Evolutionary conservation across 23 tunicate species (phyloP).

Genomic region (Trididemnum clinides): DNA sequence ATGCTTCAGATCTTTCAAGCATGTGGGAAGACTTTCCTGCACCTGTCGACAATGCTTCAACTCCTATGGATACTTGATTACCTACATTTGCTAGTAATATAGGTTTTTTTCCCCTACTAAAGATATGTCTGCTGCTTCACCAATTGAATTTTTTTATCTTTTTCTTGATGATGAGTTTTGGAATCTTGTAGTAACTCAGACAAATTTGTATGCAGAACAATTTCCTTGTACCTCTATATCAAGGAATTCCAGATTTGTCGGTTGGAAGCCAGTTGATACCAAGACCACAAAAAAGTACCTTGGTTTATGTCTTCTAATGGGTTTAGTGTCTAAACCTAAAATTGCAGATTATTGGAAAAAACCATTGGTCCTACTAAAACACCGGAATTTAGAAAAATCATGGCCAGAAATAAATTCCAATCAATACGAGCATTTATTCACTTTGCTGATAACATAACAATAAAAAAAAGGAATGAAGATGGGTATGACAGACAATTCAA

Average conservation of each 20-base stretch:
- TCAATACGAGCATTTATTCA: constrained; percentile 26
- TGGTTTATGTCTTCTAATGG: constrained; percentile 33
- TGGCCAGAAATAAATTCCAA: constrained; percentile 18
- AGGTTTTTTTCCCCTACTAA: constrained; percentile 25
- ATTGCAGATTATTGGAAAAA: constrained; percentile 25
- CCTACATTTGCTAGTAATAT: constrained; percentile 22
- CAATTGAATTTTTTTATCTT: constrained; percentile 5
- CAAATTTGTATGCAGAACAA: constrained; percentile 35
- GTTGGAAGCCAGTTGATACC: constrained; percentile 23
- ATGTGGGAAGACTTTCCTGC: constrained; percentile 34
- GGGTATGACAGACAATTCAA: constrained; percentile 37
- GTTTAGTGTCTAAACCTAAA: constrained; percentile 24
- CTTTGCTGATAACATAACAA: constrained; percentile 31
- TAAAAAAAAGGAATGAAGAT: constrained; percentile 5
- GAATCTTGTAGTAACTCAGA: constrained; percentile 18
- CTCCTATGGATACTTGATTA: constrained; percentile 33
- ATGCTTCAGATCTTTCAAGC: constrained; percentile 35
- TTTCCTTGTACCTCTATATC: constrained; percentile 8
- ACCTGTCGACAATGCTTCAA: constrained; percentile 31
- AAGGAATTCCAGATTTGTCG: constrained; percentile 23
- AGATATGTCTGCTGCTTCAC: constrained; percentile 20
- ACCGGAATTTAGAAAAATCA: constrained; percentile 32
- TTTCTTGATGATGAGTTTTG: constrained; percentile 24
- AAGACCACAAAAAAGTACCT: constrained; percentile 10
- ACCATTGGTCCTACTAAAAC: constrained; percentile 7